Conservation (phyloP, 2,113 vertebrate genomes). For the Chitala chitala region DNA sequence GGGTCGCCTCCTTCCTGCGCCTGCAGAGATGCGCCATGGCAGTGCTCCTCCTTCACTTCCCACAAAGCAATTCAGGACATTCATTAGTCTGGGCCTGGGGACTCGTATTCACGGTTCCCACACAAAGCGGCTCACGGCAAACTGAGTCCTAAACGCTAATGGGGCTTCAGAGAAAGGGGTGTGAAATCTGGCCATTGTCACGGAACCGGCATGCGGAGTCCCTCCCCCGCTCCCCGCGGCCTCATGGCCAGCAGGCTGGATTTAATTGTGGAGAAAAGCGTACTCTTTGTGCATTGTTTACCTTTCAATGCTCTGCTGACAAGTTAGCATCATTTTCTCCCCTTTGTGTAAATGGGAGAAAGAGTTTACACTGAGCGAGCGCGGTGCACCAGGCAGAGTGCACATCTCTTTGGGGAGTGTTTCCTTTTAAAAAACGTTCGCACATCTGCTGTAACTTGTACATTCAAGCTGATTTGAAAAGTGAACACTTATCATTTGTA, state of each 20-base stretch:
- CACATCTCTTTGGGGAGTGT: background rate
- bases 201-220: background rate
- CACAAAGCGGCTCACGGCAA: conserved; percentile 7
- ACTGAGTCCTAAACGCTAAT: conserved; percentile 14
- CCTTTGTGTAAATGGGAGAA: conserved; percentile 4
- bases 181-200: conserved; percentile 19
- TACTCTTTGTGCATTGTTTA: conserved; percentile 9
- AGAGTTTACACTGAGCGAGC: background rate
- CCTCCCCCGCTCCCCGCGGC: background rate
- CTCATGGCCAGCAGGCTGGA: background rate
- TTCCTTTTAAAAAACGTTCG: background rate
- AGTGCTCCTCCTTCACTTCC: background rate
- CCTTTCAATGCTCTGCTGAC: conserved; percentile 9
- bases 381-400: background rate
- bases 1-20: conserved; percentile 11
- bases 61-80: conserved; percentile 11
- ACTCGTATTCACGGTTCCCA: conserved; percentile 12
- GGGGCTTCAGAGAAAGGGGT: conserved; percentile 21
- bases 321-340: conserved; percentile 11
- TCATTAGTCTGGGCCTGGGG: background rate
- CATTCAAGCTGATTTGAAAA: background rate
- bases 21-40: background rate
- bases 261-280: conserved; percentile 15
- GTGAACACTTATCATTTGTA: conserved; percentile 2
- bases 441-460: background rate